Evolutionary conservation across 2,797 vertebrate species (phyloP).

Genomic region (Cyclura pinguis): DNA sequence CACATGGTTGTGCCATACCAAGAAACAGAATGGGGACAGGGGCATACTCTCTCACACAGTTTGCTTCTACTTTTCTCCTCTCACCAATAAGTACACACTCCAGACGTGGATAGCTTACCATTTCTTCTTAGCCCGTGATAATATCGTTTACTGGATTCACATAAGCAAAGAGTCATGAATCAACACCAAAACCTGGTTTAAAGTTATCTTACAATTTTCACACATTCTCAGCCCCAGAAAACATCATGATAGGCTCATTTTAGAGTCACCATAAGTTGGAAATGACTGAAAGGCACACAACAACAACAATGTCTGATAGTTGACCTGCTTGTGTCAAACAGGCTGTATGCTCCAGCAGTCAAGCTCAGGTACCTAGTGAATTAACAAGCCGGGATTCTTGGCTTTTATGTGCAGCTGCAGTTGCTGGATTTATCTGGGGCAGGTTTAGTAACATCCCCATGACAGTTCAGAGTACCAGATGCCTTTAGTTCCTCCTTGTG

Average conservation of each 20-base stretch:
- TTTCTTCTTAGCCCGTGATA: neutral
- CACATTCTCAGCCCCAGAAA: too few relatives aligned
- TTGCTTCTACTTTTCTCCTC: neutral
- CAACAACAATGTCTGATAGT: neutral
- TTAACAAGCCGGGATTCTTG: neutral
- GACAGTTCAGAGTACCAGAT: neutral
- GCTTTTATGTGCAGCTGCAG: neutral
- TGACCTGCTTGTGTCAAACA: neutral
- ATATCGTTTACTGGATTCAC: neutral
- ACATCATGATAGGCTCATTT: too few relatives aligned
- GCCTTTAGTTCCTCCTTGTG: neutral
- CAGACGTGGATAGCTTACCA: neutral
- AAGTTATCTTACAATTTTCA: too few relatives aligned
- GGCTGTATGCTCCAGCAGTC: neutral
- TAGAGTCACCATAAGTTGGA: too few relatives aligned
- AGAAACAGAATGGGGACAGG: neutral
- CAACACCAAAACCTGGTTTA: neutral
- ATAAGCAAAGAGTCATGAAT: neutral
- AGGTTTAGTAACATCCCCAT: neutral
- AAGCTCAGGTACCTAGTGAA: neutral
- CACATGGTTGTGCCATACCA: neutral
- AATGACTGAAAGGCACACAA: too few relatives aligned
- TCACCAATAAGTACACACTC: neutral
- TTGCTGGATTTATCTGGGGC: neutral
- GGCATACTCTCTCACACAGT: too few relatives aligned